Base-by-base conservation (phyloP, 2,888 invertebrate genomes). In the Acrobeloides nanus region DNA sequence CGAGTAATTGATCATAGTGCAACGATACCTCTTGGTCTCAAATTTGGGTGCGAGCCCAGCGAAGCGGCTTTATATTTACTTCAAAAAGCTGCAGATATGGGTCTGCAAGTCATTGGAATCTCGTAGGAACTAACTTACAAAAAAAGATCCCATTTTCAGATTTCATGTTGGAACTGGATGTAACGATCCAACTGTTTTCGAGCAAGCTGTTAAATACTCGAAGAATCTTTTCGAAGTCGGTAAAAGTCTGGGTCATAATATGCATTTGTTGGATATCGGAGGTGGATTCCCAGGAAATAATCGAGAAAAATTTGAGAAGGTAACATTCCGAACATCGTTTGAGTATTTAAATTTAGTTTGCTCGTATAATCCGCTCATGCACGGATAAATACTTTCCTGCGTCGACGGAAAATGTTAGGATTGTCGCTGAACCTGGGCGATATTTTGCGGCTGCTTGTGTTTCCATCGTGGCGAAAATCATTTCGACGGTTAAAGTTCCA, bases 341-440 rank as follows among this genome's bases (percentile, higher is more conserved):
- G 7, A 21, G 25, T n/a, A 38, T 17, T 4, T 20, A 20, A 32
- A 59, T 63, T 12, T 74, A 84, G 85, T 85, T 88, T 70, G 84
- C 88, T 1, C 79, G 78, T 12, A 82, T 86, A 60, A 81, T 95
- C 53, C 89, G 88, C 76, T 71, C 76, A 12, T 84, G 90, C 0
- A 76, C 97, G 59, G 83, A 84, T 51, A 80, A 81, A 52, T 83
- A 84, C 75, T 95, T 97, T 79, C 84, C 86, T n/a, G 82, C 82
- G 62, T 74, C 77, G 57, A 80, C 81, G 37, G 17, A 39, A 17
- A 21, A 21, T 21, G 84, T 90, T 57, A 81, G 83, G 21, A 82
- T 97, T 51, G 89, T 97, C 71, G 89, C 93, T 10, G 95, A 97
- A 76, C 93, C 93, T 1, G 97, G 97, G 2, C 82, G 95, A 18